Evolutionary conservation across 2,888 invertebrate species (phyloP), one percentile per base, ranked within the genome.

Genomic region (Lasius platythorax): DNA sequence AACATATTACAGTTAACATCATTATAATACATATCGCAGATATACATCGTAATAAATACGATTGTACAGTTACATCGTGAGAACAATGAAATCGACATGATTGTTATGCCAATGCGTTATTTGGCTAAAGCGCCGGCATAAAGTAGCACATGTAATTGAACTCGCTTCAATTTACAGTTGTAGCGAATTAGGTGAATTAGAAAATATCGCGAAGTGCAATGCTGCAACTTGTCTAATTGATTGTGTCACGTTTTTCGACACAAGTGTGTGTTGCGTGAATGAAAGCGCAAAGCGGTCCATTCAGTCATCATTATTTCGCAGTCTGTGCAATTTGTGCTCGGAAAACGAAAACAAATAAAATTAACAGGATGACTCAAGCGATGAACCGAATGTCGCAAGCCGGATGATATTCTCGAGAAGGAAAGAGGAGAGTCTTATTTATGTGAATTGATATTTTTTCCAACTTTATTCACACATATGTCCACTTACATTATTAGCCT

Each of bases 401-500:
- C 73, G 28, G 18, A 73, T 50, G 50, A 66, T 53, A 53, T 61
- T 70, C n/a, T 28, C 66, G 56, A 53, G 46, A 81, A 67, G 61
- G 67, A 83, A 56, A 83, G 53, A 81, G 81, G 46, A 83, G 68
- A 70, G 28, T 83, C 53, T 83, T 50, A 50, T 23, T 79, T 67
- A 33, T 18, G 72, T 67, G 73, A 53, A 74, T 61, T 66, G 67
- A 66, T 76, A 66, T 72, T 75, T 78, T 94, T 94, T 93, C 86
- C 93, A 94, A 94, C 93, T 95, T 95, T 95, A 95, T 95, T 95
- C 95, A 94, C 94, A 95, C 94, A 94, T 93, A 94, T 93, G 93
- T 93, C 94, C 92, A 94, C 94, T 95, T 95, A 95, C 95, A 95
- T 94, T 88, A 89, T 92, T 94, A 93, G 92, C 91, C 93, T 92